Conservation (phyloP, 2,113 vertebrate species). For the Heptranchias perlo region DNA sequence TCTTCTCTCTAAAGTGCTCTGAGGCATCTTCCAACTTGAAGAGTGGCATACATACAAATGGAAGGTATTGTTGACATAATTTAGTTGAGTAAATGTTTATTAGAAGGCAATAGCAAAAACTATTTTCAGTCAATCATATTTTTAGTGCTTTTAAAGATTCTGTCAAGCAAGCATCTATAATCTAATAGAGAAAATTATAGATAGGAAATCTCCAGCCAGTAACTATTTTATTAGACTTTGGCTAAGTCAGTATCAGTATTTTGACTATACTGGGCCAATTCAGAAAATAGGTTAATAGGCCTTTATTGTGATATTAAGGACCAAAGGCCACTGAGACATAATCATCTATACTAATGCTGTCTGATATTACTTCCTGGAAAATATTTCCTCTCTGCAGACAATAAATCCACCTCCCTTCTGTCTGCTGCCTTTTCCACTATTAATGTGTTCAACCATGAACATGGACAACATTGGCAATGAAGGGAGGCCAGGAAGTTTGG, state of each 20-base stretch:
- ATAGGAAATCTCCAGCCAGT: not conserved
- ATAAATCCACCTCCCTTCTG: not conserved
- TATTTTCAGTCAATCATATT: not conserved
- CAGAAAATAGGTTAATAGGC: not conserved
- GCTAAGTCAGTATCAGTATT: not conserved
- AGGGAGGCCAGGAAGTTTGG: not conserved
- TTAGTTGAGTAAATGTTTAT: not conserved
- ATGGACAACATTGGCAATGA: not conserved
- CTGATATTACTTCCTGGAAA: not conserved
- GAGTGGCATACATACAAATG: not conserved
- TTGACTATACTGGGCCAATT: not conserved
- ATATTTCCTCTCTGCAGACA: not conserved
- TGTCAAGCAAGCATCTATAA: not conserved
- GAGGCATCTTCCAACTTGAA: not conserved
- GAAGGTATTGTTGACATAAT: not conserved
- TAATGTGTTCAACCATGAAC: not conserved
- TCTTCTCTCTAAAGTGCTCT: not conserved
- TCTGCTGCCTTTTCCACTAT: not conserved
- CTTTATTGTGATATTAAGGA: not conserved
- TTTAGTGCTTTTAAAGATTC: too few relatives aligned
- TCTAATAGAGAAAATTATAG: not conserved
- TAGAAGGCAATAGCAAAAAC: not conserved
- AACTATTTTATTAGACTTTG: not conserved
- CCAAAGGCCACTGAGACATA: not conserved
- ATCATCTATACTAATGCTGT: not conserved